phyloP scores from a whole-genome alignment of 2,888 invertebrate species.

The Diploptera punctata region DNA sequence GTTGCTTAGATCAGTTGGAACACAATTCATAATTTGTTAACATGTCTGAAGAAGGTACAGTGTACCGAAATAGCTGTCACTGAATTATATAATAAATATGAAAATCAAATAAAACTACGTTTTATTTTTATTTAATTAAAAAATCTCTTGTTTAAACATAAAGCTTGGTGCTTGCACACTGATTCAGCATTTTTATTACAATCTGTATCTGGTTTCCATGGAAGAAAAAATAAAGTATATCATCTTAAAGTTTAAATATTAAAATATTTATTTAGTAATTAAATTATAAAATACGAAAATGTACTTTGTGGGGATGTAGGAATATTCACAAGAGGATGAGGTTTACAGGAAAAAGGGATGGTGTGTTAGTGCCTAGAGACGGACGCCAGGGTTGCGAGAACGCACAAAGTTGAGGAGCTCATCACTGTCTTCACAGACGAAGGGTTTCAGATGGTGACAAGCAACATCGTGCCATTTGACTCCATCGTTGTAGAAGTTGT shows the following conservation, averaged over 20 bases:
- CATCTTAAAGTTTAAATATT: conserved; percentile 40
- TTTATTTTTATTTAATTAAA: no score
- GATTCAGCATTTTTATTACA: no score
- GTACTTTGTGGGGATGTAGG: conserved; percentile 9
- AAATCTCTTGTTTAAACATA: no score
- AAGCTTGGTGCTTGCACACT: no score
- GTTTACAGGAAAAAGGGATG: conserved; percentile 18
- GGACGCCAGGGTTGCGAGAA: conserved; percentile 85
- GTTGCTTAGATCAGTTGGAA: no score
- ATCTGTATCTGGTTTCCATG: no score
- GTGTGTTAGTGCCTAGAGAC: conserved; percentile 63
- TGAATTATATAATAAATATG: no score
- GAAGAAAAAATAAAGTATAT: no score
- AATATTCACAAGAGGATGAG: conserved; percentile 39
- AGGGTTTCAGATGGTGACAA: conserved; percentile 85
- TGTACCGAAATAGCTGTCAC: no score
- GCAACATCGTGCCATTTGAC: conserved; percentile 89
- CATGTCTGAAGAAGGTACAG: no score
- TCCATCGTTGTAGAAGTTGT: conserved; percentile 91
- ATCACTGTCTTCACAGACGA: conserved; percentile 91
- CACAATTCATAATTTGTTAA: no score
- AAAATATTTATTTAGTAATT: conserved; percentile 39
- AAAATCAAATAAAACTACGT: no score
- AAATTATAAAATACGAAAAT: conserved; percentile 41
- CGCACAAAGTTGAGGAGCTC: conserved; percentile 89